Evolutionary conservation across 2,888 invertebrate species (phyloP).

Genomic region (Entomobrya multifasciata): DNA sequence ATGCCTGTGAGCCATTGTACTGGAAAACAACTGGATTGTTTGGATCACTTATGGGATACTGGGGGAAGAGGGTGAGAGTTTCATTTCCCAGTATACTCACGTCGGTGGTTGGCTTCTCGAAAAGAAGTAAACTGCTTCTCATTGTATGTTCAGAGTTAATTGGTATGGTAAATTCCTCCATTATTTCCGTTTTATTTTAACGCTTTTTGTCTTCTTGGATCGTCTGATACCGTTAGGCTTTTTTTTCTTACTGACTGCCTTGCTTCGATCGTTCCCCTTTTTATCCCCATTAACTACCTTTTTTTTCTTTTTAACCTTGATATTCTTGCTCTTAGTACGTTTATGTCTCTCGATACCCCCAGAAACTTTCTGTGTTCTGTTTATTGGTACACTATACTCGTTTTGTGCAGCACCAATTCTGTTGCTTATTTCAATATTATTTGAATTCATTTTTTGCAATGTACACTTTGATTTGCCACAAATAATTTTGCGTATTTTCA

Average conservation of each 20-base stretch:
- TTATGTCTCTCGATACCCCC: not conserved
- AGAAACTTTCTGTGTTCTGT: not conserved
- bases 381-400: not conserved
- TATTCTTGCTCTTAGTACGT: not conserved
- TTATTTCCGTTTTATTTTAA: not conserved
- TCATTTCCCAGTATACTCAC: not conserved
- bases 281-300: too few species aligned
- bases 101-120: not conserved
- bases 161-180: not conserved
- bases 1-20: not conserved
- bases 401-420: not conserved
- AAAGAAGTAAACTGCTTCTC: not conserved
- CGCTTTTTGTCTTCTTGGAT: not conserved
- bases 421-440: not conserved
- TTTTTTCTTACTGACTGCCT: not conserved
- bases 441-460: not conserved
- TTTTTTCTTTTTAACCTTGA: not conserved
- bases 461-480: not conserved
- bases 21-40: not conserved
- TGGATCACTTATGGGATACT: not conserved
- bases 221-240: not conserved
- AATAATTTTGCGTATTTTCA: not conserved
- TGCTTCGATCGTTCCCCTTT: not conserved
- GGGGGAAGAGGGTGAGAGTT: not conserved
- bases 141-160: not conserved